phyloP scores from a whole-genome alignment of 2,113 vertebrate genomes.

The Lophius piscatorius region DNA sequence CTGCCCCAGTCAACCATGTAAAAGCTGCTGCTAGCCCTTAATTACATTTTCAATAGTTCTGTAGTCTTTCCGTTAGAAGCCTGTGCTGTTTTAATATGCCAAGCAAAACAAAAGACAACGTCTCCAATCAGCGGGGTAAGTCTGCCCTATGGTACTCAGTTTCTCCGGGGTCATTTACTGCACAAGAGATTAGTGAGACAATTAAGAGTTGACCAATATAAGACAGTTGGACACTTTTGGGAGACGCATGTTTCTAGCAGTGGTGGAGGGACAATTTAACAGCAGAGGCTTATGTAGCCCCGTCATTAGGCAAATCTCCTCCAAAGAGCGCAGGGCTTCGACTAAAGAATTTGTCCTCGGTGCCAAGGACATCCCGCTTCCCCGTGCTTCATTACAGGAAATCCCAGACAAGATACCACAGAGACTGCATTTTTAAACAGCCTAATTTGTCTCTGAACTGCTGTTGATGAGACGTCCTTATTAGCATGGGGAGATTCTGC shows the following conservation, averaged over 20 bases:
- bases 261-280: constrained; percentile 34
- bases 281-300: constrained; percentile 43
- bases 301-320: constrained; percentile 63
- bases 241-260: constrained; percentile 51
- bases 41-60: constrained; percentile 82
- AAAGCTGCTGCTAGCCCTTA: constrained; percentile 76
- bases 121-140: constrained; percentile 67
- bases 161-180: constrained; percentile 74
- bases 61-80: constrained; percentile 62
- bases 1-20: constrained; percentile 77
- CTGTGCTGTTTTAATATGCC: constrained; percentile 69
- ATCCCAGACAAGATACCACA: constrained; percentile 61
- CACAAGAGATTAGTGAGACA: constrained; percentile 75
- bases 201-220: constrained; percentile 76
- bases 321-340: constrained; percentile 46
- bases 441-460: constrained; percentile 57
- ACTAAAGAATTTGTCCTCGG: constrained; percentile 59
- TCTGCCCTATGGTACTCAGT: constrained; percentile 59
- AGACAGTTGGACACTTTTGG: constrained; percentile 59
- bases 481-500: constrained; percentile 51
- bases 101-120: constrained; percentile 70
- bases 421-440: constrained; percentile 61
- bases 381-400: constrained; percentile 71
- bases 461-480: constrained; percentile 63
- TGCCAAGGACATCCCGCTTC: constrained; percentile 64